Percentiles rank a stretch among this genome's conserved stretches.
Evolutionary conservation across 2,797 vertebrate species (phyloP).

Genomic region (Anguilla marmorata): DNA sequence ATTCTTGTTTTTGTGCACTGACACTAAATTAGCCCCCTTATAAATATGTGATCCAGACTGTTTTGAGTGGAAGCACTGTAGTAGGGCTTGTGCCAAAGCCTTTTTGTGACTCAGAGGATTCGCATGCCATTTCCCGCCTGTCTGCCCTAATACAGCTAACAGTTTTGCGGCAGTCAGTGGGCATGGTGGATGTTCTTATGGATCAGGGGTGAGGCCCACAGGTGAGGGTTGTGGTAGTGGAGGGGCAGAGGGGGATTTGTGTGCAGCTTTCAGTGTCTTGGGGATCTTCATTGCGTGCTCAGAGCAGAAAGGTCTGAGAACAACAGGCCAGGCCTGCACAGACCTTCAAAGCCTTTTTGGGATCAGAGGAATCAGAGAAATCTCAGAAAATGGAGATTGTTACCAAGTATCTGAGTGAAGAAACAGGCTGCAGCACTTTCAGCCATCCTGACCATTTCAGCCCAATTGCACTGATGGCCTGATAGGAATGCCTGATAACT

Average conservation of each 20-base stretch:
- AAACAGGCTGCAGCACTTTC: not conserved
- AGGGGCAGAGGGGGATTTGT: not conserved
- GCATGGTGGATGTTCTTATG: not conserved
- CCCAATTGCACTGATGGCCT: not conserved
- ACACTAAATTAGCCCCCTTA: slow-evolving; percentile 44
- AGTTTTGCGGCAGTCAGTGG: not conserved
- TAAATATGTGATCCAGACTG: slow-evolving; percentile 57
- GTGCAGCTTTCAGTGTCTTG: not conserved
- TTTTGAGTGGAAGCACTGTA: slow-evolving; percentile 45
- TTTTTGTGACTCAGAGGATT: slow-evolving; percentile 13
- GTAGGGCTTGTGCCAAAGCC: slow-evolving; percentile 28
- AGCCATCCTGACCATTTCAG: not conserved
- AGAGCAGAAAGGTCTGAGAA: not conserved
- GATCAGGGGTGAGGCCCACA: not conserved
- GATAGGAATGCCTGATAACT: not conserved
- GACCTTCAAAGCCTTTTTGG: not conserved
- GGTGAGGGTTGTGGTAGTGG: not conserved
- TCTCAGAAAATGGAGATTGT: not conserved
- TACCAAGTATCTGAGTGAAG: not conserved
- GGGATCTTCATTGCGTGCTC: not conserved
- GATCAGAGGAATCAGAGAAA: not conserved
- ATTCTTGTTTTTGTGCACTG: slow-evolving; percentile 30
- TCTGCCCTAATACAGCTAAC: not conserved
- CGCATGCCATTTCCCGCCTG: not conserved
- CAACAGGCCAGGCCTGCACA: not conserved